Evolutionary conservation across 2,888 invertebrate genomes (phyloP).

Genomic region (Rutpela maculata): DNA sequence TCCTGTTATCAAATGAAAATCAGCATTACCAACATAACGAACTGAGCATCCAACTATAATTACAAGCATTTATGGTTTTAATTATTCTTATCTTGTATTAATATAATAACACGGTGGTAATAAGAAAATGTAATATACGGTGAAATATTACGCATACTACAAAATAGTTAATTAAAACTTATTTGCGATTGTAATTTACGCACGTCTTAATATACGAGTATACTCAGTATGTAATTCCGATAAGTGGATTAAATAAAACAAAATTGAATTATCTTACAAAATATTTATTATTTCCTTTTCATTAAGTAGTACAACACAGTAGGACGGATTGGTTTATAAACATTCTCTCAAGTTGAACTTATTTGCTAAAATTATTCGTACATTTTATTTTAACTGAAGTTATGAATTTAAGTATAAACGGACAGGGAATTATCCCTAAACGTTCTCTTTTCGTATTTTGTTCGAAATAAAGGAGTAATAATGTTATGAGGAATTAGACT

Average conservation of each 20-base stretch:
- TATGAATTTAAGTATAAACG: too few relatives aligned
- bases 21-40: conserved; percentile 66
- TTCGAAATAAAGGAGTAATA: too few relatives aligned
- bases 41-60: conserved; percentile 67
- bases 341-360: too few relatives aligned
- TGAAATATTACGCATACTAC: conserved; percentile 58
- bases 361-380: too few relatives aligned
- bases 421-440: too few relatives aligned
- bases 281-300: conserved; percentile 50
- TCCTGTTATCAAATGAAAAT: conserved; percentile 70
- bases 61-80: conserved; percentile 72
- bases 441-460: too few relatives aligned
- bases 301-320: conserved; percentile 48
- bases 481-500: too few relatives aligned
- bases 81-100: conserved; percentile 72
- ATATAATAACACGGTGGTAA: conserved; percentile 70
- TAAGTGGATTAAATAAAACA: conserved; percentile 29
- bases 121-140: conserved; percentile 66
- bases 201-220: not conserved
- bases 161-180: conserved; percentile 44
- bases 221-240: not conserved
- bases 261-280: conserved; percentile 43
- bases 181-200: conserved; percentile 21
- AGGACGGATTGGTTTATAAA: conserved; percentile 66
- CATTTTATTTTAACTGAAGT: too few relatives aligned